Conservation (phyloP, 2,888 invertebrate genomes). For the Cantharis rustica region DNA sequence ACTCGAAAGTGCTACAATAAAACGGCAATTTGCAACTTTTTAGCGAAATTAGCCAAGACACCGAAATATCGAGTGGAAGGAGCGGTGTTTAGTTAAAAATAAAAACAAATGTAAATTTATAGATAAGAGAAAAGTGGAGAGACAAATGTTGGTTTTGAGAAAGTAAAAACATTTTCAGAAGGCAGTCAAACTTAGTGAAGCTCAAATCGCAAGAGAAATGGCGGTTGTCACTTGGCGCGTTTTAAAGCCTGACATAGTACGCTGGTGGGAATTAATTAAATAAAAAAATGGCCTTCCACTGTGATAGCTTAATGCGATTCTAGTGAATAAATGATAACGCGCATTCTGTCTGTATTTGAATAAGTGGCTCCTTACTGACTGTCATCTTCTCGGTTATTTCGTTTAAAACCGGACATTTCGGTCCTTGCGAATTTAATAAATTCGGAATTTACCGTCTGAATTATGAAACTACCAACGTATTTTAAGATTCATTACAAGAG, state of each 20-base stretch:
- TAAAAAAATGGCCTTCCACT: conserved; percentile 49
- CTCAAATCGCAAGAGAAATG: conserved; percentile 50
- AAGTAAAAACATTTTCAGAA: conserved; percentile 17
- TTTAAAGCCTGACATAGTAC: conserved; percentile 55
- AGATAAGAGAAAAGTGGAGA: not conserved
- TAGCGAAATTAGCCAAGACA: not conserved
- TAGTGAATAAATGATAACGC: conserved; percentile 50
- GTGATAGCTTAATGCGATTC: conserved; percentile 53
- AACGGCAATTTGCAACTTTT: not conserved
- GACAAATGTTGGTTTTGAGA: not conserved
- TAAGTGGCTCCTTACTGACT: conserved; percentile 35
- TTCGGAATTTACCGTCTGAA: not conserved
- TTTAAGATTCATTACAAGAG: not conserved
- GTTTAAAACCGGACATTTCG: not conserved
- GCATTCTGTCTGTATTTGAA: conserved; percentile 48
- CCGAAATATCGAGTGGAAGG: not conserved
- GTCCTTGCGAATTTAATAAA: not conserved
- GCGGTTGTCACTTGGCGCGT: conserved; percentile 52
- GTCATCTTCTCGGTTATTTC: conserved; percentile 12
- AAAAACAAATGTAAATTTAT: conserved; percentile 3
- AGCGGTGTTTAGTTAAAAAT: not conserved
- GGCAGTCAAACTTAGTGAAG: conserved; percentile 36
- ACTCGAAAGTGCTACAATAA: not conserved
- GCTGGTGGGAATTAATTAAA: conserved; percentile 56
- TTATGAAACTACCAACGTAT: not conserved